Conservation (phyloP, 2,113 vertebrate genomes). For the Oncorhynchus nerka region DNA sequence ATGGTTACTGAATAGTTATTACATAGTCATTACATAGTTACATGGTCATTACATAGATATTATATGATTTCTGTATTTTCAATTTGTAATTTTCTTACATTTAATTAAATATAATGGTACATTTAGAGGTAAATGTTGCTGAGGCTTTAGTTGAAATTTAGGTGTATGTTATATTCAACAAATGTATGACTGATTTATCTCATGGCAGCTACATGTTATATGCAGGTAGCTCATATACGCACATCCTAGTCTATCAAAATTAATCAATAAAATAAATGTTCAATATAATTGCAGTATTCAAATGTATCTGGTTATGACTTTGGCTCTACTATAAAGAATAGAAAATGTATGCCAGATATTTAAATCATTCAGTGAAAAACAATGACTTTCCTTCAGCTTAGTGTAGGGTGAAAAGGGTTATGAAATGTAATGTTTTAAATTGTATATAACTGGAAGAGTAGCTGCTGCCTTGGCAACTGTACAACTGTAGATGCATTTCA, state of each 20-base stretch:
- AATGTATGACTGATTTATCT: neutral
- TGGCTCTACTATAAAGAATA: too few species aligned
- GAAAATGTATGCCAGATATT: too few species aligned
- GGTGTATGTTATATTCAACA: neutral
- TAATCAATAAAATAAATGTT: neutral
- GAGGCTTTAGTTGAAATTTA: neutral
- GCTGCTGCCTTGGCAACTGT: neutral
- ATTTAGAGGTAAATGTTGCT: neutral
- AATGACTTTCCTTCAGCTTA: neutral
- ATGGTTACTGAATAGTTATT: neutral
- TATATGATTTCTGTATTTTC: neutral
- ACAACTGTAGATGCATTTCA: neutral
- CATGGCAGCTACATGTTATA: neutral
- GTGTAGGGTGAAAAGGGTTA: too few species aligned
- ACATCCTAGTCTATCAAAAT: neutral
- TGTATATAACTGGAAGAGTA: too few species aligned
- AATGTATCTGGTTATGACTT: neutral
- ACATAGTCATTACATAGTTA: too few species aligned
- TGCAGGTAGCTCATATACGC: neutral
- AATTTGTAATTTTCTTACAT: too few species aligned
- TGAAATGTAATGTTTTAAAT: too few species aligned
- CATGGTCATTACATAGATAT: too few species aligned
- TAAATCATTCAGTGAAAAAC: neutral
- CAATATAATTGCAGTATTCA: neutral
- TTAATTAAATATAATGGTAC: neutral